Conservation (phyloP, 2,797 vertebrate species). For the Coregonus suidteri region DNA sequence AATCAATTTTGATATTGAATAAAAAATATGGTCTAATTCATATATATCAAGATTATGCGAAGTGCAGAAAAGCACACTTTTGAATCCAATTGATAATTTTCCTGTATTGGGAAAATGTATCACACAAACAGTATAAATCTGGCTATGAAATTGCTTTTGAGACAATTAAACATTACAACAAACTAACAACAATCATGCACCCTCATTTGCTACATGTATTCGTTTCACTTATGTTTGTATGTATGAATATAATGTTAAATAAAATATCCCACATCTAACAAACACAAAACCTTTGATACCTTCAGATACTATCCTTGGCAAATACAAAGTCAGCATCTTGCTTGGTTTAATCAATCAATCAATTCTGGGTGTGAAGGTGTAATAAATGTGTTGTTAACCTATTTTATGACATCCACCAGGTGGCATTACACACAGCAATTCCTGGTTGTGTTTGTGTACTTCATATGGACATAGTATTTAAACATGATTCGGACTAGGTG, state of each 20-base stretch:
- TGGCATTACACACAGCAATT: background rate
- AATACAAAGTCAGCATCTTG: background rate
- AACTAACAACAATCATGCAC: background rate
- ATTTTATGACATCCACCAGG: background rate
- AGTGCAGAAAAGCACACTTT: background rate
- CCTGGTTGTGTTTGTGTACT: no score
- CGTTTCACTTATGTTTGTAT: slow-evolving; percentile 8
- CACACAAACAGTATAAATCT: background rate
- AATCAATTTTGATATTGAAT: background rate
- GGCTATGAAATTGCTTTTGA: background rate
- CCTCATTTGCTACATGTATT: background rate
- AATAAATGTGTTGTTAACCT: background rate
- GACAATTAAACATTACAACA: background rate
- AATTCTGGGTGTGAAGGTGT: background rate
- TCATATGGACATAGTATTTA: background rate
- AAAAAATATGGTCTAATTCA: background rate
- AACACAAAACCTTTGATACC: background rate
- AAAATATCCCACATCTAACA: background rate
- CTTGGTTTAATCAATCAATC: background rate
- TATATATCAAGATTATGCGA: background rate
- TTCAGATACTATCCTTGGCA: background rate
- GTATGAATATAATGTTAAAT: slow-evolving; percentile 15
- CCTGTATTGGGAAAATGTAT: background rate
- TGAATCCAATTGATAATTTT: background rate
- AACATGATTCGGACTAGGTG: background rate